These are phyloP conservation scores for Astropecten irregularis DNA, from an alignment of 53 echinoderm and acorn worm genomes.

Conservation along the genomic window DNA sequence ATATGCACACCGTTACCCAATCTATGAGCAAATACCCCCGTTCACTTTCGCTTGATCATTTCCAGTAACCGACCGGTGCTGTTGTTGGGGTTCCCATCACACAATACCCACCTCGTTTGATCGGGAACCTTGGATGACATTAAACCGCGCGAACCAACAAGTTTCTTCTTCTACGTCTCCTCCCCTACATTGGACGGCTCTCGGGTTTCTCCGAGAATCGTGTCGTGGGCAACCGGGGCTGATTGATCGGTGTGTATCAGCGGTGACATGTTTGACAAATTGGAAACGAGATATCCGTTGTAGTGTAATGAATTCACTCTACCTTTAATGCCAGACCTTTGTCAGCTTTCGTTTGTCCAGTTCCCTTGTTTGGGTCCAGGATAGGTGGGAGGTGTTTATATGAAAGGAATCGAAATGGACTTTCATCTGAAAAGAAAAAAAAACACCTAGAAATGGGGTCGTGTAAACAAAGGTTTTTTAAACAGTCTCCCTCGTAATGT, in stretches of 20 bases:
- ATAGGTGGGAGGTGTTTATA: too few relatives aligned
- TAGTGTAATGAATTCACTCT: slow-evolving; percentile 53
- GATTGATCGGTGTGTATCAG: slow-evolving; percentile 54
- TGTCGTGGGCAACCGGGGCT: slow-evolving; percentile 17
- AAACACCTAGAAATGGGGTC: slow-evolving; percentile 34
- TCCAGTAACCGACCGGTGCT: slow-evolving; percentile 9
- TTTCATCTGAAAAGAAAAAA: too few relatives aligned
- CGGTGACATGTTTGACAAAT: slow-evolving; percentile 48
- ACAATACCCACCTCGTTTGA: background rate
- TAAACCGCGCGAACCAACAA: slow-evolving; percentile 52
- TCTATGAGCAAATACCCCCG: slow-evolving; percentile 39
- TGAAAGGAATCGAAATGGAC: too few relatives aligned
- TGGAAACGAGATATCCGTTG: slow-evolving; percentile 49
- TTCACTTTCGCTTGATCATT: slow-evolving; percentile 47
- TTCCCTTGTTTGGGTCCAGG: background rate
- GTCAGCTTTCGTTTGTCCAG: background rate
- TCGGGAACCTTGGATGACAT: background rate
- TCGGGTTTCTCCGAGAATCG: slow-evolving; percentile 41
- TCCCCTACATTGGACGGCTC: background rate
- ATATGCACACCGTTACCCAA: slow-evolving; percentile 36
- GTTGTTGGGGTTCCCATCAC: background rate
- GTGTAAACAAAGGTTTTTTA: slow-evolving; percentile 21
- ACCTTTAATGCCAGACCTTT: slow-evolving; percentile 16
- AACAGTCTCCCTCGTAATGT: slow-evolving; percentile 24
- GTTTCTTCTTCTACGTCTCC: too few relatives aligned